phyloP scores from a whole-genome alignment of 2,888 invertebrate genomes.

The Habrosyne pyritoides region DNA sequence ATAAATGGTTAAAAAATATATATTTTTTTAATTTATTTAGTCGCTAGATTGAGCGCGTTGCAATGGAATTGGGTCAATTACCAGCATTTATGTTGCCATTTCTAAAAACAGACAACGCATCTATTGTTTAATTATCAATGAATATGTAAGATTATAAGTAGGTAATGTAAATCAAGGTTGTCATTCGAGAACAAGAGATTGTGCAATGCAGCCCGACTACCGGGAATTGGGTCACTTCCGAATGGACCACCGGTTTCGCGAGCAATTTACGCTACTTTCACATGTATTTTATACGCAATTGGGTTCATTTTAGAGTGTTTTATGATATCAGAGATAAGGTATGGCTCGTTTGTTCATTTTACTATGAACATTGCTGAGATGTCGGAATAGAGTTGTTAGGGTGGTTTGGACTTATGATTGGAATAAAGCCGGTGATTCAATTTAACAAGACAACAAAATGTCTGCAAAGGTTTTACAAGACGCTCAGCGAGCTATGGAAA shows the following conservation, averaged over 20 bases:
- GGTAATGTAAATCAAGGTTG: slow-evolving; percentile 7
- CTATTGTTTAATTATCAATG: no score
- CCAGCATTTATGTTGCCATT: no score
- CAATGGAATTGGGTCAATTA: background rate
- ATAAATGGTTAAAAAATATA: no score
- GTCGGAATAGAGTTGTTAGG: background rate
- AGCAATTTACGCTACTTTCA: slow-evolving; percentile 13
- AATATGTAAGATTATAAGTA: no score
- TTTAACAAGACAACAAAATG: no score
- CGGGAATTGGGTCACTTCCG: slow-evolving; percentile 60
- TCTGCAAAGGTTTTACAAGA: no score
- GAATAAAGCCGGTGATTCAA: background rate
- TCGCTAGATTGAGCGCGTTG: no score
- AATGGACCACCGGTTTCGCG: slow-evolving; percentile 17
- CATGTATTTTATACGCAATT: background rate
- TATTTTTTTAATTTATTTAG: no score
- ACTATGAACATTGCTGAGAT: background rate
- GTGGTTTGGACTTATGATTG: background rate
- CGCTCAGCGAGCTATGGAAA: no score
- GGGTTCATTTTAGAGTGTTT: background rate
- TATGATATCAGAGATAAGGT: background rate
- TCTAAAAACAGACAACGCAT: no score
- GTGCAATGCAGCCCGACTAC: slow-evolving; percentile 29
- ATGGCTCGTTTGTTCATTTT: background rate
- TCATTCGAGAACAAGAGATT: slow-evolving; percentile 38